These are phyloP conservation scores for Poecilobothrus nobilitatus DNA, from an alignment of 2,888 invertebrate species.

Conservation along the genomic window DNA sequence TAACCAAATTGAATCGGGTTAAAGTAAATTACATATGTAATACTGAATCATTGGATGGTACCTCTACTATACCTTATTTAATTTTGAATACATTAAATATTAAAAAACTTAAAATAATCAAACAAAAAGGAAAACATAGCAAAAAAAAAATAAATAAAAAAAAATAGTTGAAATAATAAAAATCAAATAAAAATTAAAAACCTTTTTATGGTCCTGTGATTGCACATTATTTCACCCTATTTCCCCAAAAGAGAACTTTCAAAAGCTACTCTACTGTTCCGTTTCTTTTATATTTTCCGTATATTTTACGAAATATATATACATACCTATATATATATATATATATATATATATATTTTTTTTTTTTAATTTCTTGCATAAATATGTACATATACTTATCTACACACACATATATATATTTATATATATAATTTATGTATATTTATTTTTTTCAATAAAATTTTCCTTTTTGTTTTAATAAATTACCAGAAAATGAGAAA, in stretches of 20 bases:
- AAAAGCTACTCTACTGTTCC: neutral
- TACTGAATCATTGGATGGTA: no score
- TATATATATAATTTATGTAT: no score
- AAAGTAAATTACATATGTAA: no score
- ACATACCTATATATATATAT: no score
- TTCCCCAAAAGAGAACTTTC: neutral
- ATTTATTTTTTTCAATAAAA: neutral
- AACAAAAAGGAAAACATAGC: neutral
- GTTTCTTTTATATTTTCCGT: no score
- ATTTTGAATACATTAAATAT: neutral
- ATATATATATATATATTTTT: no score
- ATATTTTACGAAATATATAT: no score
- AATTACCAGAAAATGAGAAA: neutral
- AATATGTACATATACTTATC: no score
- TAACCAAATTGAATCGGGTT: no score
- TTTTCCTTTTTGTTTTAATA: neutral
- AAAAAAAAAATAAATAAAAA: neutral
- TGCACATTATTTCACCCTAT: conserved; percentile 4
- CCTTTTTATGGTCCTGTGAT: conserved; percentile 6
- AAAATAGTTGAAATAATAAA: no score
- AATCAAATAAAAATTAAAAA: neutral
- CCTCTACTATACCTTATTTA: neutral
- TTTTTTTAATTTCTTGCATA: no score
- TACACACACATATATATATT: no score
- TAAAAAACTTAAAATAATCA: neutral